These are phyloP conservation scores for Chironex yamaguchii DNA, from an alignment of 30 jellyfish, hydroid and myxozoan genomes.

Conservation along the genomic window DNA sequence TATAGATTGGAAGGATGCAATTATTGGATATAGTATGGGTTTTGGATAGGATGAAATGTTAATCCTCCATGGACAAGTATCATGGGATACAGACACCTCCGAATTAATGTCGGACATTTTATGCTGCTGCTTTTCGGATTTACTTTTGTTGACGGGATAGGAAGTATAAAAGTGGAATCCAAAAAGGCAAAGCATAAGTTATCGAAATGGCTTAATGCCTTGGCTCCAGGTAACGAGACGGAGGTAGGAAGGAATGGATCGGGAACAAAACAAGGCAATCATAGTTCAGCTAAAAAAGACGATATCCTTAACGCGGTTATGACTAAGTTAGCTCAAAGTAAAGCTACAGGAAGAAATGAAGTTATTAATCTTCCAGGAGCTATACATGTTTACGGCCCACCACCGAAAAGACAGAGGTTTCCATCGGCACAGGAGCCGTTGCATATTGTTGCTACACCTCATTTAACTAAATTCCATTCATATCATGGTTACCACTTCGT, in stretches of 20 bases:
- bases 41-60: background rate
- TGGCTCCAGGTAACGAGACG: conserved; percentile 75
- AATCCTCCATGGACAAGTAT: background rate
- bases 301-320: conserved; percentile 74
- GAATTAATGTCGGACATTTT: background rate
- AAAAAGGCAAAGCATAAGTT: conserved; percentile 61
- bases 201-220: conserved; percentile 75
- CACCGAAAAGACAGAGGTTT: conserved; percentile 70
- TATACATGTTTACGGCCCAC: conserved; percentile 94
- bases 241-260: background rate
- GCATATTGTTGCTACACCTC: conserved; percentile 88
- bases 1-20: background rate
- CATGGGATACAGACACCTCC: background rate
- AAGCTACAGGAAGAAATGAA: conserved; percentile 49
- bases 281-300: conserved; percentile 63
- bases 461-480: conserved; percentile 61
- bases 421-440: conserved; percentile 85
- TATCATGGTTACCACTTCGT: conserved; percentile 56
- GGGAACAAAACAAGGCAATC: conserved; percentile 5
- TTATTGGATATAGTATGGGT: background rate
- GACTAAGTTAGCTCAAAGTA: conserved; percentile 61
- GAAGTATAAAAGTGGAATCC: background rate
- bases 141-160: background rate
- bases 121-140: background rate
- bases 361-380: conserved; percentile 95